Conservation (phyloP, 1,140 invertebrate genomes). For the Tetramorium parvispinum region DNA sequence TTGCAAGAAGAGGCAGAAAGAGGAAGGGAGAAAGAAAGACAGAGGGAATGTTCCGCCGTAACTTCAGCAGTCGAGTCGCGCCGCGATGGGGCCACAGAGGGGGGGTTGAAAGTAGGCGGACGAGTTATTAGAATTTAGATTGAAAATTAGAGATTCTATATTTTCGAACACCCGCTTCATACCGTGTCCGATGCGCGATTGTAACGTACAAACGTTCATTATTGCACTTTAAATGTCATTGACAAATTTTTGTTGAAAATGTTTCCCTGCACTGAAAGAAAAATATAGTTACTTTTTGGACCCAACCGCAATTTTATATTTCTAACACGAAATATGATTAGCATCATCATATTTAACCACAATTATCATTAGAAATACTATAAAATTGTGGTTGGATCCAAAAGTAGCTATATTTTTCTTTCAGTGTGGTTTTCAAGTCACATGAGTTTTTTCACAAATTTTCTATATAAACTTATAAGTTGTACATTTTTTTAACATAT, state of each 20-base stretch:
- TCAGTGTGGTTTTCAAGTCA: not conserved
- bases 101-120: slow-evolving; percentile 60
- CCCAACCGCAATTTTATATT: too few species aligned
- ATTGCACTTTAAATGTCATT: not conserved
- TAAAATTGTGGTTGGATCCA: too few species aligned
- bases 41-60: slow-evolving; percentile 57
- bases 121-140: slow-evolving; percentile 74
- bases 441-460: not conserved
- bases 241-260: not conserved
- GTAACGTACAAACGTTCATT: slow-evolving; percentile 22
- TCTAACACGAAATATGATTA: too few species aligned
- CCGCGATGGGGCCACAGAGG: slow-evolving; percentile 50
- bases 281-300: too few species aligned
- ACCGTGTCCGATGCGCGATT: slow-evolving; percentile 30
- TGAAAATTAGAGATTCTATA: slow-evolving; percentile 72
- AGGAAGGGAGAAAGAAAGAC: slow-evolving; percentile 13
- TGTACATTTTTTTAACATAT: not conserved
- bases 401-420: too few species aligned
- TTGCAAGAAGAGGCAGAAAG: slow-evolving; percentile 61
- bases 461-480: not conserved
- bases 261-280: not conserved
- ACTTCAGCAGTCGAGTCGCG: slow-evolving; percentile 63
- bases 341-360: too few species aligned
- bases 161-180: slow-evolving; percentile 48
- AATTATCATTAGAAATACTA: too few species aligned